phyloP scores from a whole-genome alignment of 2,113 vertebrate genomes.

The Sialia sialis region DNA sequence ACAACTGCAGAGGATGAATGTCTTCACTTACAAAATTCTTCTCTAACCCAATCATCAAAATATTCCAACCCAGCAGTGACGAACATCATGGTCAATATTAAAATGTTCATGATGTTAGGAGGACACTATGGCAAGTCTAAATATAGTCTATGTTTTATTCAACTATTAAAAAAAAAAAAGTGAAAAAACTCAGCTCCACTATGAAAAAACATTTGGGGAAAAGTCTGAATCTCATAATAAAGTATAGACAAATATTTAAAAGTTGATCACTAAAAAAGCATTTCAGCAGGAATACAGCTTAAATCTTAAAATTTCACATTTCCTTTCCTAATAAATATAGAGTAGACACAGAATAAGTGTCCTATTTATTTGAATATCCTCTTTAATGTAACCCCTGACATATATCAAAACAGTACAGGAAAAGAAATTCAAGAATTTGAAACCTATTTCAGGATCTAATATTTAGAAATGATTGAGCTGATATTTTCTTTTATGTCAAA shows the following conservation, averaged over 20 bases:
- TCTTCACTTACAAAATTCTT: not conserved
- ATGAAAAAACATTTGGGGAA: not conserved
- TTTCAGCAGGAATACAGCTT: not conserved
- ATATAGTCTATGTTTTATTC: not conserved
- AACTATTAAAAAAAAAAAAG: too few species aligned
- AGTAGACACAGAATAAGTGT: not conserved
- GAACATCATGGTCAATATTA: not conserved
- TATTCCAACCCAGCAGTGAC: not conserved
- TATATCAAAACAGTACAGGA: not conserved
- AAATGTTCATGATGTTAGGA: not conserved
- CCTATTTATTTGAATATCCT: not conserved
- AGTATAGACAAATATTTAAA: not conserved
- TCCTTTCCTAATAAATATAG: not conserved
- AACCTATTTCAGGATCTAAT: not conserved
- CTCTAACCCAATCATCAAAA: not conserved
- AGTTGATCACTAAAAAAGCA: not conserved
- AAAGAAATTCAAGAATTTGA: not conserved
- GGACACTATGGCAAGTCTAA: not conserved
- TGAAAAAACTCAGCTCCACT: rapidly evolving
- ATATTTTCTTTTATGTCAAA: not conserved
- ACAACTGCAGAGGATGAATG: not conserved
- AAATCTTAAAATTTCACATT: not conserved
- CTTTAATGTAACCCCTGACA: not conserved
- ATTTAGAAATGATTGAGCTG: not conserved
- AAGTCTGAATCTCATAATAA: not conserved